phyloP scores from a whole-genome alignment of 2,797 vertebrate genomes.

The Vireo griseus region DNA sequence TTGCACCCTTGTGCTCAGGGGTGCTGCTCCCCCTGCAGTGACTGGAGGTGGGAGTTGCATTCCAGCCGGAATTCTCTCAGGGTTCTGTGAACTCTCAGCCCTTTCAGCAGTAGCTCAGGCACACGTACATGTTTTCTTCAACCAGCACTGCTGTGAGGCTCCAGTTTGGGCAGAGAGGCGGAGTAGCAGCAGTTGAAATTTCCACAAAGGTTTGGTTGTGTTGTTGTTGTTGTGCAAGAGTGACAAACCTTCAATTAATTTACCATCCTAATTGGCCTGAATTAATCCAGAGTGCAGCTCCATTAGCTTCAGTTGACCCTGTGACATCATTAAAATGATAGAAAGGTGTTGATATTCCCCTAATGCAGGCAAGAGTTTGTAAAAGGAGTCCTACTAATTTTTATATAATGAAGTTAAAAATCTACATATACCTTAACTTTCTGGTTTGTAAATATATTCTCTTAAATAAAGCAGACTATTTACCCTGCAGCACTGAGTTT shows the following conservation, averaged over 20 bases:
- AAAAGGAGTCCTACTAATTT: neutral
- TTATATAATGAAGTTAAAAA: neutral
- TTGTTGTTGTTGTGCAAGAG: neutral
- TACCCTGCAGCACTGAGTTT: neutral
- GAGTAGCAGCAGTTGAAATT: neutral
- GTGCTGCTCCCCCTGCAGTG: neutral
- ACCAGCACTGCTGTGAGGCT: neutral
- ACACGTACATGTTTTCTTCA: fast-evolving
- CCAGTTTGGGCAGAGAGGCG: neutral
- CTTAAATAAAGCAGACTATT: neutral
- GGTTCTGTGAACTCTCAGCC: neutral
- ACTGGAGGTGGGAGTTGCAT: fast-evolving
- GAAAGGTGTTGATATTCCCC: neutral
- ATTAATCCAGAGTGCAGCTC: neutral
- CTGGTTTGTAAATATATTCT: neutral
- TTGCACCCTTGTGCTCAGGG: neutral
- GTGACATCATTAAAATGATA: neutral
- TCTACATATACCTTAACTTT: neutral
- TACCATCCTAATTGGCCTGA: neutral
- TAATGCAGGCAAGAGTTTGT: neutral
- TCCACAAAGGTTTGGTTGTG: neutral
- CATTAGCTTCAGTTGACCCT: neutral
- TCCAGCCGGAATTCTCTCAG: neutral
- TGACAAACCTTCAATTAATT: neutral
- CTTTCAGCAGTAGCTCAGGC: neutral